Percentiles rank a stretch among this genome's conserved stretches.
Conservation (phyloP, 2,113 vertebrate species). For the Poeciliopsis occidentalis region DNA sequence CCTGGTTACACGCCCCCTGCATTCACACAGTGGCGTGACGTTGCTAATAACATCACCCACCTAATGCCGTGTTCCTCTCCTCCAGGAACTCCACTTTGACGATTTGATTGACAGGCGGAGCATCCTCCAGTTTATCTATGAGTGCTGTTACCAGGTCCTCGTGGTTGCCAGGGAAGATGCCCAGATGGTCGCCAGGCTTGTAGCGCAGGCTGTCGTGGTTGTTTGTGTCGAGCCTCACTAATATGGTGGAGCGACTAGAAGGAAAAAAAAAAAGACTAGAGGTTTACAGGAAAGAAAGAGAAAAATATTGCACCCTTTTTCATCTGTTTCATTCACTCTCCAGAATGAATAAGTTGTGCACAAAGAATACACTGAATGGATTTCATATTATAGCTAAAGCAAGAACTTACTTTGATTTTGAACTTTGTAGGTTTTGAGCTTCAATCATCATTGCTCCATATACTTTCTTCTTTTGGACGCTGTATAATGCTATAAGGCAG, state of each 20-base stretch:
- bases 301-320: constrained; percentile 8
- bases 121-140: constrained; percentile 92
- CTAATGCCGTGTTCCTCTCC: constrained; percentile 92
- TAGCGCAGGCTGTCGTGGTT: constrained; percentile 89
- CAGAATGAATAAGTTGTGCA: not conserved
- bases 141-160: constrained; percentile 91
- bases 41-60: constrained; percentile 70
- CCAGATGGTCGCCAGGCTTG: constrained; percentile 94
- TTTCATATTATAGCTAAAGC: not conserved
- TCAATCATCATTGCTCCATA: constrained; percentile 88
- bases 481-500: constrained; percentile 84
- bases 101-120: constrained; percentile 91
- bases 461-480: constrained; percentile 92
- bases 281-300: constrained; percentile 14
- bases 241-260: constrained; percentile 91
- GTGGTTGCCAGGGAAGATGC: constrained; percentile 92
- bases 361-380: not conserved
- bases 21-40: constrained; percentile 10
- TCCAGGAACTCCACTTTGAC: constrained; percentile 95
- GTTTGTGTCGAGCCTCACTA: constrained; percentile 90
- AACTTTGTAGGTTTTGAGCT: constrained; percentile 92
- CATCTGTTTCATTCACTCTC: constrained; percentile 25
- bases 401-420: constrained; percentile 89
- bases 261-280: constrained; percentile 23
- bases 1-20: constrained; percentile 9